Evolutionary conservation across 2,113 vertebrate species (phyloP).

Genomic region (Morone saxatilis): DNA sequence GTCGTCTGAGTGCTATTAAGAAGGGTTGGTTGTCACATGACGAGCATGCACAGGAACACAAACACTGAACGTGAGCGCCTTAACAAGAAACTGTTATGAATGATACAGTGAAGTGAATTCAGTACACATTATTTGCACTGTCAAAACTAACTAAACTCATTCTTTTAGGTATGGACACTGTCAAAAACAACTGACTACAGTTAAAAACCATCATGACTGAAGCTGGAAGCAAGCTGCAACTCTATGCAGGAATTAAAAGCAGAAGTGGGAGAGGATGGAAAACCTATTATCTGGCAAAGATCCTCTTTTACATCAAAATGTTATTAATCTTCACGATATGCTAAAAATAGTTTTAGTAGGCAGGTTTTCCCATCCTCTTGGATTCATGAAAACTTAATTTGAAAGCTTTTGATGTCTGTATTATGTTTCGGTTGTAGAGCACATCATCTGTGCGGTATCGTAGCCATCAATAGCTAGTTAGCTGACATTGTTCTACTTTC

Average conservation of each 20-base stretch:
- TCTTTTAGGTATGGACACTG: not conserved
- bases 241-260: not conserved
- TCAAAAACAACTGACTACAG: not conserved
- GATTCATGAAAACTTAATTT: not conserved
- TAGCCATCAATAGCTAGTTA: not conserved
- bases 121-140: not conserved
- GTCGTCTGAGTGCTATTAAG: not conserved
- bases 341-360: not conserved
- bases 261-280: not conserved
- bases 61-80: not conserved
- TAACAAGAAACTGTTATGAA: not conserved
- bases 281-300: not conserved
- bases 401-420: not conserved
- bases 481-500: not conserved
- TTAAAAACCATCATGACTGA: not conserved
- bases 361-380: not conserved
- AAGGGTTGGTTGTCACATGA: conserved; percentile 15
- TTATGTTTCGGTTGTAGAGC: not conserved
- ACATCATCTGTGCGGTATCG: not conserved
- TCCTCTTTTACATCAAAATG: not conserved
- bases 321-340: not conserved
- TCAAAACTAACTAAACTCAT: too few relatives aligned
- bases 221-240: not conserved
- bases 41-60: not conserved
- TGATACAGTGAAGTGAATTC: not conserved